A percentile compares a stretch with the other conserved stretches of the same genome.
These are phyloP conservation scores for Mus pahari DNA, from an alignment of 2,113 vertebrate genomes.

Conservation along the genomic window DNA sequence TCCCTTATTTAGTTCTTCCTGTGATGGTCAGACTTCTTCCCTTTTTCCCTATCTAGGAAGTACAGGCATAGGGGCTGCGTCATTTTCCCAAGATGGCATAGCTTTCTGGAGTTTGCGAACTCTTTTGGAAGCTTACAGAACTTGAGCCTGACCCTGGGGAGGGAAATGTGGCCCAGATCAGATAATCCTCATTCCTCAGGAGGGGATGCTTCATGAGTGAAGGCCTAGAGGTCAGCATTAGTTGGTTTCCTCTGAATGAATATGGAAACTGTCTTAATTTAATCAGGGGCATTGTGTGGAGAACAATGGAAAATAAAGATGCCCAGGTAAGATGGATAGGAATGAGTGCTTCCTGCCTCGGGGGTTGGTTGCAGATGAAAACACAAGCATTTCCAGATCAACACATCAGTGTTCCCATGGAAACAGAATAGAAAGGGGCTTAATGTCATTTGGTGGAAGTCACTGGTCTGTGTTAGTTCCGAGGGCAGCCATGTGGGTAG, in stretches of 20 bases:
- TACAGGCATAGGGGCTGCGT: background rate
- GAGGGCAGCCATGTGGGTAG: background rate
- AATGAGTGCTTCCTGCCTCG: background rate
- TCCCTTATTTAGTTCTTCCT: background rate
- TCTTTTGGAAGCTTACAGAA: background rate
- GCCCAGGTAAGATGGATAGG: too few species aligned
- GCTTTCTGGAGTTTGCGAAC: background rate
- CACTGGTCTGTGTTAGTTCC: background rate
- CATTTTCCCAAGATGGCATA: background rate
- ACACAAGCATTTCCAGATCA: background rate
- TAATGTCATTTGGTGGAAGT: background rate
- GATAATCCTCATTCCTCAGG: background rate
- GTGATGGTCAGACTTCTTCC: background rate
- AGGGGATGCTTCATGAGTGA: background rate
- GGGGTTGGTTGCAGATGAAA: background rate
- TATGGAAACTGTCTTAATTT: constrained; percentile 10
- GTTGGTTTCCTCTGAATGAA: background rate
- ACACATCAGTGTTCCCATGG: background rate
- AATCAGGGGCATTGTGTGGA: background rate
- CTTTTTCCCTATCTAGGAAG: background rate
- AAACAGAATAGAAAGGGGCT: background rate
- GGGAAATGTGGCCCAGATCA: background rate
- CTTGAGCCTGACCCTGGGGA: background rate
- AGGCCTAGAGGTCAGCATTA: background rate
- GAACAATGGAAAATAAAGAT: background rate